These are phyloP conservation scores for Pleuronectes platessa DNA, from an alignment of 2,113 vertebrate genomes.

Conservation along the genomic window DNA sequence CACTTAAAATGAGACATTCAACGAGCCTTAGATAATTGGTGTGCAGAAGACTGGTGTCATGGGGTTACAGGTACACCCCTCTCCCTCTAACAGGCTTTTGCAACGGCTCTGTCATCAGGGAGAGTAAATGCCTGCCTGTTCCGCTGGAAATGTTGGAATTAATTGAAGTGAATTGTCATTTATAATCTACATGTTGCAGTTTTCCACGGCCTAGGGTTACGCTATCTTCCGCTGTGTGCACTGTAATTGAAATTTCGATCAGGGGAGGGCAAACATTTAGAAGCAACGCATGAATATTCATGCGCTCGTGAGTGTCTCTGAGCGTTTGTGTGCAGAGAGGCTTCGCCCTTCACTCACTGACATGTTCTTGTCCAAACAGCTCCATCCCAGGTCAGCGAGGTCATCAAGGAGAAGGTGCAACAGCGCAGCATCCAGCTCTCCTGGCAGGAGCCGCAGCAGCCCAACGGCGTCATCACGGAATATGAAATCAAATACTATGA, in stretches of 20 bases:
- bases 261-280: slow-evolving; percentile 86
- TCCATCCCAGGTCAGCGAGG: slow-evolving; percentile 96
- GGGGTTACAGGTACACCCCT: slow-evolving; percentile 56
- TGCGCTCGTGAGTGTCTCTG: slow-evolving; percentile 72
- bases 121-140: slow-evolving; percentile 78
- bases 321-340: slow-evolving; percentile 27
- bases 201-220: slow-evolving; percentile 81
- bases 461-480: slow-evolving; percentile 99
- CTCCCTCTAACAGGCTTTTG: slow-evolving; percentile 79
- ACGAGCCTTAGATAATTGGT: slow-evolving; percentile 60
- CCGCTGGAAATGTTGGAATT: slow-evolving; percentile 83
- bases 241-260: slow-evolving; percentile 89
- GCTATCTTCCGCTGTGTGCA: slow-evolving; percentile 85
- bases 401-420: slow-evolving; percentile 95
- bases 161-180: slow-evolving; percentile 86
- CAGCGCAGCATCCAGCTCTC: slow-evolving; percentile 96
- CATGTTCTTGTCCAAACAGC: slow-evolving; percentile 87
- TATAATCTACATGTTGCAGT: slow-evolving; percentile 82
- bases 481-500: slow-evolving; percentile 99
- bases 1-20: slow-evolving; percentile 50
- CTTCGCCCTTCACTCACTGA: slow-evolving; percentile 80
- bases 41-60: slow-evolving; percentile 52
- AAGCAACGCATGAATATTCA: slow-evolving; percentile 89
- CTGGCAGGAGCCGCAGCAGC: slow-evolving; percentile 98
- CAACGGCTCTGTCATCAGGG: slow-evolving; percentile 75